These are phyloP conservation scores for Cyclura pinguis DNA, from an alignment of 2,797 vertebrate species.

Conservation along the genomic window DNA sequence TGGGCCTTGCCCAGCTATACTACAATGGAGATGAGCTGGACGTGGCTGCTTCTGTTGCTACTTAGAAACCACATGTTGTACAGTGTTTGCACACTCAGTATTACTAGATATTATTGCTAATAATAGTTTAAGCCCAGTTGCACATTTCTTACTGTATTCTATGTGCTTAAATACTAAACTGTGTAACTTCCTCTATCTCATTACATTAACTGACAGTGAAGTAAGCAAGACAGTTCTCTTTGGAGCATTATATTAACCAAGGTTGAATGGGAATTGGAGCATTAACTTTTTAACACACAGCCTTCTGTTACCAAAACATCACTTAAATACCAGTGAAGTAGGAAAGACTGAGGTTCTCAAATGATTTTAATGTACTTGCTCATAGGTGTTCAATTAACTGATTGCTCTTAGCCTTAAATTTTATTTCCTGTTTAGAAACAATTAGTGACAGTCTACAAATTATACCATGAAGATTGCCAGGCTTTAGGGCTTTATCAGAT, in stretches of 20 bases:
- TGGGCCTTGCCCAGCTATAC: neutral
- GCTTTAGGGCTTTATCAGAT: neutral
- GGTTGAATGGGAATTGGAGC: slow-evolving; percentile 17
- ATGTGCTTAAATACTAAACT: neutral
- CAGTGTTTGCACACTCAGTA: neutral
- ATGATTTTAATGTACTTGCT: slow-evolving; percentile 17
- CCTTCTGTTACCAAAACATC: neutral
- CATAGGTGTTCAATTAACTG: neutral
- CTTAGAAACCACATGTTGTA: neutral
- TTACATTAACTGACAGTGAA: neutral
- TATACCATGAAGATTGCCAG: neutral
- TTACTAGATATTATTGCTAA: neutral
- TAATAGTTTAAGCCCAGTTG: neutral
- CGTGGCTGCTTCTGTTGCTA: neutral
- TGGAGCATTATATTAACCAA: slow-evolving; percentile 12
- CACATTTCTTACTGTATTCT: neutral
- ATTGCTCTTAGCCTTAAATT: neutral
- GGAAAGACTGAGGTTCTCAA: neutral
- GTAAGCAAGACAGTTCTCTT: neutral
- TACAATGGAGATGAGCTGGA: too few species aligned
- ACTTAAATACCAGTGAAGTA: slow-evolving; percentile 8
- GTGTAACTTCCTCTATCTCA: slow-evolving; percentile 4
- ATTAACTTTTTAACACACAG: slow-evolving; percentile 21
- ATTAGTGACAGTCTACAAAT: neutral
- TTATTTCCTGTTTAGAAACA: neutral